Conservation (phyloP, 2,888 invertebrate genomes). For the Tiphia femorata region DNA sequence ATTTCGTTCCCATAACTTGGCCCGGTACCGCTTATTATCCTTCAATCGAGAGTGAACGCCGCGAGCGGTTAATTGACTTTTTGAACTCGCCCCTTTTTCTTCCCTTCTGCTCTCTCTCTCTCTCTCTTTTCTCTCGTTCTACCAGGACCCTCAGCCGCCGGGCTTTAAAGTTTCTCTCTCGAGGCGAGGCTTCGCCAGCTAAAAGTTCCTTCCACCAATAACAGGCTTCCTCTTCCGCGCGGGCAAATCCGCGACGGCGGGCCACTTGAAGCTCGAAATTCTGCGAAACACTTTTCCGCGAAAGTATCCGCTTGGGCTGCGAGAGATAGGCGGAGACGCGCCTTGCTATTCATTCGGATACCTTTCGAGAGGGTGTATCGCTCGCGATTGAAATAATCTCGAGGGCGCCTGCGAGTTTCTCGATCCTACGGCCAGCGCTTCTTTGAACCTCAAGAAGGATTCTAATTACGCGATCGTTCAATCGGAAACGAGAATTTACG, state of each 20-base stretch:
- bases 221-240: constrained; percentile 1
- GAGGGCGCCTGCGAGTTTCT: no score
- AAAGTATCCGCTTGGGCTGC: constrained; percentile 26
- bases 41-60: constrained; percentile 38
- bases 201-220: constrained; percentile 23
- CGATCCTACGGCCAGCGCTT: no score
- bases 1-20: constrained; percentile 38
- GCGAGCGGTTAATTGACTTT: constrained; percentile 45
- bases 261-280: no score
- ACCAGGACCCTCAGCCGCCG: background rate
- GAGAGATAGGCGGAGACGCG: no score
- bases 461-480: no score
- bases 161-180: constrained; percentile 24
- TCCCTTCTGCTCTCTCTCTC: background rate
- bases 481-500: no score
- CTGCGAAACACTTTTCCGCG: constrained; percentile 25
- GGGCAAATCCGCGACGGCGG: background rate
- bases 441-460: no score
- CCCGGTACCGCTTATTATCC: constrained; percentile 38
- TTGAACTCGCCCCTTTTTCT: constrained; percentile 19
- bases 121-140: background rate
- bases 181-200: constrained; percentile 24
- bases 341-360: no score
- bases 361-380: no score
- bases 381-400: no score